Evolutionary conservation across 1,140 invertebrate genomes (phyloP), one percentile per base, ranked within the genome.

Genomic region (Brachionus asplanchnoidis): DNA sequence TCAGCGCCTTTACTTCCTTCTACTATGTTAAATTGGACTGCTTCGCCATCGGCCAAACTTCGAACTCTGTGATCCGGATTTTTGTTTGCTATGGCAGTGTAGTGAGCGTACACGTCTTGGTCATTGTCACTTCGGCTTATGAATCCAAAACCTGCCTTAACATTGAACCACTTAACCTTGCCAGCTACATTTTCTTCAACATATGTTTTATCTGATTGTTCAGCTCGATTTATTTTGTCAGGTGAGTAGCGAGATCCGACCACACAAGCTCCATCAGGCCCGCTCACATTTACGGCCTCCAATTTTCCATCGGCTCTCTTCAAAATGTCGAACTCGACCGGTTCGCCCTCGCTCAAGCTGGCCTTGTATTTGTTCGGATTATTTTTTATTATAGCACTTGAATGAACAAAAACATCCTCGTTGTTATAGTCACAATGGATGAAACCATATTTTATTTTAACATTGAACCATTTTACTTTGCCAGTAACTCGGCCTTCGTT

Each of bases 391-490:
- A 85, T 84, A 20, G 85, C 68, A 40, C 60, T 68, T 44, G 60
- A 68, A 50, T 85, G 85, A 14, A 85, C 70, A 85, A 85, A 85
- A 36, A 85, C 83, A 73, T 85, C 84, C 56, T 85, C 84, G 32
- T 85, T 78, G 40, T 77, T 85, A 23, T 85, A 82, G 32, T 82
- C 79, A 82, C 91, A 94, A 92, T 98, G 98, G 90, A 99, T 99
- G 91, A 99, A 99, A 88, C 97, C 97, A 92, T 99, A 99, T 90
- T 97, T 97, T 92, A 95, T 98, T 92, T 98, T 99, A 66, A 98
- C 96, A 90, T 98, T 98, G 92, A 98, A 98, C 95, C 95, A 97
- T 92, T 97, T 97, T 17, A 97, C 95, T 87, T 94, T 95, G 88
- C 95, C 95, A 89, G 93, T 94, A 88, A 97, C 68, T 32, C 60